These are phyloP conservation scores for Rhinichthys klamathensis DNA, from an alignment of 2,113 vertebrate species.

Conservation along the genomic window DNA sequence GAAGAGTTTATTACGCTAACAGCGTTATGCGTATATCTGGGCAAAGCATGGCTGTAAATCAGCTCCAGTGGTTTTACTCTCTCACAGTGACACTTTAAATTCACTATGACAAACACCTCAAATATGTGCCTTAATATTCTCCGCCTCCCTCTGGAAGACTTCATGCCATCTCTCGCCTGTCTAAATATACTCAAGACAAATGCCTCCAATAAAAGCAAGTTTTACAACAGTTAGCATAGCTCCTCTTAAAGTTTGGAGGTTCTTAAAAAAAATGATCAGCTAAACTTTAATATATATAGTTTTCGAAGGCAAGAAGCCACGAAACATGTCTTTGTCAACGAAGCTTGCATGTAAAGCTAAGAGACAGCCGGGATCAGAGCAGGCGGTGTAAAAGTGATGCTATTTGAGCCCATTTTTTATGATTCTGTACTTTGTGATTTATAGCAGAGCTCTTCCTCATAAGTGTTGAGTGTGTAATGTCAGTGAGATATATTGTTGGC, in stretches of 20 bases:
- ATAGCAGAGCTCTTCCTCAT: conserved; percentile 53
- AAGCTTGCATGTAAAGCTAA: conserved; percentile 32
- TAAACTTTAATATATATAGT: conserved; percentile 40
- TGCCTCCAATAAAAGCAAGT: conserved; percentile 21
- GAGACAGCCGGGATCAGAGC: conserved; percentile 20
- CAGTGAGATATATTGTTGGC: conserved; percentile 56
- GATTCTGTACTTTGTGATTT: conserved; percentile 53
- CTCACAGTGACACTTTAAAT: conserved; percentile 20
- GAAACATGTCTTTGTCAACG: conserved; percentile 12
- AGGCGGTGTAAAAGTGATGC: conserved; percentile 46
- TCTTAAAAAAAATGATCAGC: conserved; percentile 47
- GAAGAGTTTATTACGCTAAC: conserved; percentile 25
- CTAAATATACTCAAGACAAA: conserved; percentile 31
- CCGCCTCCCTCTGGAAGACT: not conserved
- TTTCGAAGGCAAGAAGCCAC: conserved; percentile 5
- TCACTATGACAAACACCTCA: conserved; percentile 29
- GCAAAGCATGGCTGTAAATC: conserved; percentile 27
- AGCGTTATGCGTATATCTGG: not conserved
- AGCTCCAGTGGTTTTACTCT: conserved; percentile 8
- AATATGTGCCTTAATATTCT: conserved; percentile 33
- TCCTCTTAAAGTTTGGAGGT: conserved; percentile 24
- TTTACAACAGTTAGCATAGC: conserved; percentile 19
- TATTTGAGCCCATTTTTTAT: conserved; percentile 54
- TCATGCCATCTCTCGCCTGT: not conserved
- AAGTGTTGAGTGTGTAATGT: conserved; percentile 52